These are phyloP conservation scores for Urocitellus parryii DNA, from an alignment of 2,113 vertebrate genomes.

Conservation along the genomic window DNA sequence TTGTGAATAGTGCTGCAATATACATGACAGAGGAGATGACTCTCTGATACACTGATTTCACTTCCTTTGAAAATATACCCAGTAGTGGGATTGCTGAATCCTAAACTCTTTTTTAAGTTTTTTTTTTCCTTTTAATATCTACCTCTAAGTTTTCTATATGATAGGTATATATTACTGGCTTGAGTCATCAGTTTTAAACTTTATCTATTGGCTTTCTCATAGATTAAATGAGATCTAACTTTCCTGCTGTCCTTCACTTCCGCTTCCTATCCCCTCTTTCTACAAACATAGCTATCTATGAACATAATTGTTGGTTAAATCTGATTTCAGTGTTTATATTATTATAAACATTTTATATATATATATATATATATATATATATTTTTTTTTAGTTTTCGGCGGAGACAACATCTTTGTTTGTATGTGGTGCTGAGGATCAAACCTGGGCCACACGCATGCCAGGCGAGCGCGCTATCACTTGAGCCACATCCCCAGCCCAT, in stretches of 20 bases:
- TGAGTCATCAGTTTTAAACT: not conserved
- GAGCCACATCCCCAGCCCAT: too few species aligned
- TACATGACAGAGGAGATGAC: not conserved
- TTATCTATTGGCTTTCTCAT: not conserved
- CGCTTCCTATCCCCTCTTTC: not conserved
- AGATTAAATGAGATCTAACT: not conserved
- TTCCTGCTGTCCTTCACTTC: not conserved
- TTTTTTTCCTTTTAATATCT: not conserved
- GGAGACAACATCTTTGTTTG: too few species aligned
- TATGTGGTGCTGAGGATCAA: too few species aligned
- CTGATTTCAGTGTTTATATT: not conserved
- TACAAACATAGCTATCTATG: not conserved
- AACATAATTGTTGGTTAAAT: constrained; percentile 50
- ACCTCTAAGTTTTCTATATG: not conserved
- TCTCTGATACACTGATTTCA: not conserved
- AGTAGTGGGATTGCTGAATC: not conserved
- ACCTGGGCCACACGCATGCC: too few species aligned
- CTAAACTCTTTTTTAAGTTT: not conserved
- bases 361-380: too few species aligned
- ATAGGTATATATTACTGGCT: not conserved
- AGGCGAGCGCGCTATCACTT: too few species aligned
- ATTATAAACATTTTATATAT: not conserved
- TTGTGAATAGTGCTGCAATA: not conserved
- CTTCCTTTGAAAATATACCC: not conserved
- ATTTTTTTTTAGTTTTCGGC: too few species aligned